A percentile compares a stretch with the other conserved stretches of the same genome.
Evolutionary conservation across 2,113 vertebrate genomes (phyloP).

Genomic region (Apodemus speciosus): DNA sequence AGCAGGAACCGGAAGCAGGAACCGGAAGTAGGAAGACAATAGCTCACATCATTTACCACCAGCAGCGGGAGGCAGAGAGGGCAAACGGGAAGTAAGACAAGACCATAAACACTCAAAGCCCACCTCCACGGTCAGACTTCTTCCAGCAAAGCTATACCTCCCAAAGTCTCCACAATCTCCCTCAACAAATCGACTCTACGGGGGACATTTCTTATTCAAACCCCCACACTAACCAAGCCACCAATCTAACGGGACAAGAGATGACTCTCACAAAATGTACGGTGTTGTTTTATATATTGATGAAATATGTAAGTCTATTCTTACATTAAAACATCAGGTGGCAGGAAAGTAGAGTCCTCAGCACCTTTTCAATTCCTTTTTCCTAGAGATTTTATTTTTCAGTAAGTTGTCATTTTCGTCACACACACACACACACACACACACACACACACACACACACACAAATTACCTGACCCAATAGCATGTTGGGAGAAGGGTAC

Average conservation of each 20-base stretch:
- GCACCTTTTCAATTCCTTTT: neutral
- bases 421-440: too few relatives aligned
- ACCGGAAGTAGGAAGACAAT: neutral
- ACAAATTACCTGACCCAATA: neutral
- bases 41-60: neutral
- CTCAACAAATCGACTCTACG: too few relatives aligned
- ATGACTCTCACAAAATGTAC: neutral
- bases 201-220: too few relatives aligned
- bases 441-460: too few relatives aligned
- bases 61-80: neutral
- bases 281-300: neutral
- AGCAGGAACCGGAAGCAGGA: neutral
- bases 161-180: neutral
- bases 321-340: neutral
- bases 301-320: neutral
- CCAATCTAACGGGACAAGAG: neutral
- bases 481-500: neutral
- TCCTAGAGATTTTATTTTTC: constrained; percentile 12
- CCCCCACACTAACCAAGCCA: neutral
- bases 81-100: neutral
- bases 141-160: neutral
- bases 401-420: neutral
- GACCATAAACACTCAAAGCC: neutral
- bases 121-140: too few relatives aligned
- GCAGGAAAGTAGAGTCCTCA: neutral